Base-by-base conservation (phyloP, 2,113 vertebrate species). In the Bufo bufo region DNA sequence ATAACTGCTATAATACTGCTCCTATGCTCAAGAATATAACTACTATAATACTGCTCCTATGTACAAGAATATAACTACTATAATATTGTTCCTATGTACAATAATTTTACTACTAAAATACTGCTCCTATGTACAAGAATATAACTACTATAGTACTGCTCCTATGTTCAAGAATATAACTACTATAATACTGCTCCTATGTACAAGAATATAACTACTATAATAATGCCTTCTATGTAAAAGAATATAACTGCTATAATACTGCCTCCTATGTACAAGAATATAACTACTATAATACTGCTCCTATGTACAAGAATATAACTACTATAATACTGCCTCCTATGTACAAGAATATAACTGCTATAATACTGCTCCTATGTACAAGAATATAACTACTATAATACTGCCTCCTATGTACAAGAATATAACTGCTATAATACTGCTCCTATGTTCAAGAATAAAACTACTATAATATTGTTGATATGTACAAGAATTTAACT, bases 381-480 rank as follows among this genome's bases (percentile, higher is more conserved):
- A n/a, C n/a, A n/a, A n/a, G n/a, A n/a, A n/a, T n/a, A n/a, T n/a
- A n/a, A n/a, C n/a, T n/a, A n/a, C n/a, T n/a, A n/a, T n/a, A n/a
- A n/a, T n/a, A n/a, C n/a, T n/a, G n/a, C n/a, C n/a, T 58, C 71
- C 71, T 72, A 72, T 72, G 12, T 47, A 72, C 71, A 72, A 45
- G 71, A 72, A 47, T 72, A 72, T 72, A 72, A 72, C 33, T 72
- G 45, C 71, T 72, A 72, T 72, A 72, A 72, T 72, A 17, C 71
- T 72, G 71, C 71, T 3, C 33, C 71, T 72, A 72, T 72, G 23
- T 72, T 47, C 33, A 72, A 16, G 12, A 72, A 72, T 72, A 72
- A 47, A 72, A 16, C 43, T n/a, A n/a, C n/a, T n/a, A 33, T 33
- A 33, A 33, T 33, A 33, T n/a, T n/a, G n/a, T 1, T 33, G 33